Percentiles rank a stretch among this genome's conserved stretches.
These are phyloP conservation scores for Takifugu rubripes DNA, from an alignment of 2,797 vertebrate genomes.

Conservation along the genomic window DNA sequence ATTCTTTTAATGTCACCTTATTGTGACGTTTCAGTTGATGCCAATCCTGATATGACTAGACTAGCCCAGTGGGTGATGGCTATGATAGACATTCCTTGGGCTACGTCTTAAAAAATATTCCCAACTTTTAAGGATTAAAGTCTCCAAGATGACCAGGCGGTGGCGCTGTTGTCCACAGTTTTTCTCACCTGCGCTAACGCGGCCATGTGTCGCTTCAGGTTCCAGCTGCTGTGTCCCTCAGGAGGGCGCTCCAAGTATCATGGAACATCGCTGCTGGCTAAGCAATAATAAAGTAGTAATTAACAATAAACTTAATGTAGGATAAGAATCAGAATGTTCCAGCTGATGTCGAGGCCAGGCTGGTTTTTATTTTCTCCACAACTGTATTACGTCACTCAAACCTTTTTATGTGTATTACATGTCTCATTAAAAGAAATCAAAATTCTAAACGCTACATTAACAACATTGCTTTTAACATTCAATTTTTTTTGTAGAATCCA, in stretches of 20 bases:
- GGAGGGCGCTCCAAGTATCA: constrained; percentile 20
- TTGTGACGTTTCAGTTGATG: too few relatives aligned
- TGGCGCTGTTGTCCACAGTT: constrained; percentile 24
- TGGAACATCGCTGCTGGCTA: too few relatives aligned
- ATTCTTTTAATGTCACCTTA: too few relatives aligned
- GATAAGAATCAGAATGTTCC: not conserved
- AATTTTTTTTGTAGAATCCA: too few relatives aligned
- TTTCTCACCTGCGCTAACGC: not conserved
- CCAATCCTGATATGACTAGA: too few relatives aligned
- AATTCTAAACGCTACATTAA: not conserved
- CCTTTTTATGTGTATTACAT: not conserved
- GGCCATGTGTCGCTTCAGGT: not conserved
- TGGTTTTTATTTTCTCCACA: not conserved
- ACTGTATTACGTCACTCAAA: constrained; percentile 8
- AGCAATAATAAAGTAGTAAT: too few relatives aligned
- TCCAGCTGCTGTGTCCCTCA: not conserved
- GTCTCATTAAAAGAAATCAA: constrained; percentile 11
- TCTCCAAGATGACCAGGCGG: constrained; percentile 5
- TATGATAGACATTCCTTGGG: too few relatives aligned
- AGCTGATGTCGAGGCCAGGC: not conserved
- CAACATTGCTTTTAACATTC: too few relatives aligned
- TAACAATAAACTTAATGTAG: not conserved
- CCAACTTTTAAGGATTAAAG: too few relatives aligned
- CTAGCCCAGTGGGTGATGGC: too few relatives aligned
- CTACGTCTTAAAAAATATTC: too few relatives aligned